phyloP scores from a whole-genome alignment of 2,113 vertebrate genomes.

The Anguilla japonica region DNA sequence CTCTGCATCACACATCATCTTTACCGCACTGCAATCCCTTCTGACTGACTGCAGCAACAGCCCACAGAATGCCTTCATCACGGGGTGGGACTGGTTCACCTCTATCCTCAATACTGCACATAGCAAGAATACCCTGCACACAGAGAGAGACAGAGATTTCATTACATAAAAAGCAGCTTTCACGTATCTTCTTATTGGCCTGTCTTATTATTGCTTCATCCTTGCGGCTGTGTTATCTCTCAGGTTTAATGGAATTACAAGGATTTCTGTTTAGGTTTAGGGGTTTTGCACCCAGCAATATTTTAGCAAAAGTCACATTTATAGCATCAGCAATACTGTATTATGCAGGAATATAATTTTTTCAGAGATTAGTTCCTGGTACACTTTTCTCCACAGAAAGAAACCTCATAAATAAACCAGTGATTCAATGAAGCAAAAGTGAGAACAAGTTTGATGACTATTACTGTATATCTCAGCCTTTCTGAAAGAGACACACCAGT shows the following conservation, averaged over 20 bases:
- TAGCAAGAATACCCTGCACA: slow-evolving; percentile 78
- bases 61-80: slow-evolving; percentile 79
- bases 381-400: too few relatives aligned
- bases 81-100: slow-evolving; percentile 82
- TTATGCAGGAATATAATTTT: too few relatives aligned
- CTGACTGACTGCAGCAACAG: slow-evolving; percentile 65
- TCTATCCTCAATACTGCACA: slow-evolving; percentile 80
- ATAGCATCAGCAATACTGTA: too few relatives aligned
- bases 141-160: neutral
- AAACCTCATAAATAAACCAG: neutral
- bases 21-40: neutral
- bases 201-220: neutral
- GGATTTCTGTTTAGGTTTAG: too few relatives aligned
- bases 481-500: too few relatives aligned
- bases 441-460: neutral
- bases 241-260: neutral
- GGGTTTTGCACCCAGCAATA: too few relatives aligned
- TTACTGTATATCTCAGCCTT: too few relatives aligned
- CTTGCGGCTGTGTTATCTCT: neutral
- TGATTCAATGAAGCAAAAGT: neutral
- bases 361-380: too few relatives aligned
- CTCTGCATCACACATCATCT: slow-evolving; percentile 61
- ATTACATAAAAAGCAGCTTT: too few relatives aligned
- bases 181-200: neutral
- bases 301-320: too few relatives aligned